phyloP scores from a whole-genome alignment of 2,888 invertebrate genomes.

The Thyatira batis region DNA sequence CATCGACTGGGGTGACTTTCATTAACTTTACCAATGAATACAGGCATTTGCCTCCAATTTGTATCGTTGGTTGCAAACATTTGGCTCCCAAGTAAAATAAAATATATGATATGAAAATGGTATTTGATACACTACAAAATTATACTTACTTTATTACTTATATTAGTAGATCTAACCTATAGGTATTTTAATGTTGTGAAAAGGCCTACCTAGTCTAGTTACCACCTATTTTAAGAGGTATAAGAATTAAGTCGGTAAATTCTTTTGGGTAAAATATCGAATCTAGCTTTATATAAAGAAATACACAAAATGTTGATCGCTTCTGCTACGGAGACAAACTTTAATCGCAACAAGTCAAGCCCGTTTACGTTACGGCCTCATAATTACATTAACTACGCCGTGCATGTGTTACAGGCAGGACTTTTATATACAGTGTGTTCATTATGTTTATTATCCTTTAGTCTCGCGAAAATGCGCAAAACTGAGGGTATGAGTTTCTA shows the following conservation, averaged over 20 bases:
- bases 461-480: too few relatives aligned
- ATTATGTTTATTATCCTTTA: neutral
- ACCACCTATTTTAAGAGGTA: too few relatives aligned
- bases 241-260: too few relatives aligned
- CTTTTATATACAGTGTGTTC: conserved; percentile 48
- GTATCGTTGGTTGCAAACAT: conserved; percentile 55
- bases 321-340: conserved; percentile 61
- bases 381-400: conserved; percentile 81
- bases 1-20: conserved; percentile 69
- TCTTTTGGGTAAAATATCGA: conserved; percentile 6
- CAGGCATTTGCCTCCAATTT: conserved; percentile 71
- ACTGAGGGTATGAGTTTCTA: too few relatives aligned
- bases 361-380: conserved; percentile 78
- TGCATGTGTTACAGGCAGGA: conserved; percentile 64
- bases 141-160: too few relatives aligned
- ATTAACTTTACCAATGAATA: conserved; percentile 79
- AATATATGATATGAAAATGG: conserved; percentile 4
- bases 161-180: too few relatives aligned
- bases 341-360: conserved; percentile 78
- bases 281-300: neutral
- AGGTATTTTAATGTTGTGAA: too few relatives aligned
- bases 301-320: conserved; percentile 50
- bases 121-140: too few relatives aligned
- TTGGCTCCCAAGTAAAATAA: conserved; percentile 28
- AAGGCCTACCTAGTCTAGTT: too few relatives aligned